Percentiles rank a stretch among this genome's conserved stretches.
These are phyloP conservation scores for Brachystomella parvula DNA, from an alignment of 1,140 invertebrate species.

Conservation along the genomic window DNA sequence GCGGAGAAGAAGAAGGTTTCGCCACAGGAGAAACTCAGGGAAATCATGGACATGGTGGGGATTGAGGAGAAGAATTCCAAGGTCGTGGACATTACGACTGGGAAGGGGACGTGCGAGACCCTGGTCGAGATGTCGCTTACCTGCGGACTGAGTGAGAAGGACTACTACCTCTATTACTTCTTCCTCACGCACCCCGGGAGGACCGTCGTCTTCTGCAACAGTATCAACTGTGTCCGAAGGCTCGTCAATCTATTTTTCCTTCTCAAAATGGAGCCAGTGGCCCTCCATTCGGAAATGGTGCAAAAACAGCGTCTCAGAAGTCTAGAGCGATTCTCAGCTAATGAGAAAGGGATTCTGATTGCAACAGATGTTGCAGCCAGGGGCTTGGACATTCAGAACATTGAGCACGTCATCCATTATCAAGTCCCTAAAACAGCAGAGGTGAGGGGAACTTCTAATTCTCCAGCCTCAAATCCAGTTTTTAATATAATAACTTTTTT, in stretches of 20 bases:
- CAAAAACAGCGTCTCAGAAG: constrained; percentile 91
- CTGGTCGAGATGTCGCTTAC: constrained; percentile 74
- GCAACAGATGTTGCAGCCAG: constrained; percentile 96
- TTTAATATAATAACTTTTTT: too few relatives aligned
- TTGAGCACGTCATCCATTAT: constrained; percentile 95
- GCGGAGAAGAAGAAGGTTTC: constrained; percentile 62
- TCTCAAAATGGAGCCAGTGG: constrained; percentile 67
- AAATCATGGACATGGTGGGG: constrained; percentile 61
- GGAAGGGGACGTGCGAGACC: constrained; percentile 67
- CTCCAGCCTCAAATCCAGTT: too few relatives aligned
- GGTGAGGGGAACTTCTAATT: constrained; percentile 52
- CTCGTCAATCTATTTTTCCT: constrained; percentile 72
- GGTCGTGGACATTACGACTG: constrained; percentile 79
- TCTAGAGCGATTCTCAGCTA: constrained; percentile 80
- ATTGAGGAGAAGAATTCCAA: constrained; percentile 77
- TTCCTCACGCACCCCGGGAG: constrained; percentile 71
- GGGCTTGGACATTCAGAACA: constrained; percentile 87
- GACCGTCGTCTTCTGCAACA: constrained; percentile 95
- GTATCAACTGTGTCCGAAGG: constrained; percentile 82
- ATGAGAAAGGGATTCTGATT: constrained; percentile 66
- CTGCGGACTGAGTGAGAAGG: constrained; percentile 70
- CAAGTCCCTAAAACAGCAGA: constrained; percentile 92
- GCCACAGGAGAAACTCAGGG: constrained; percentile 44
- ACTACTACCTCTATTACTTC: constrained; percentile 90
- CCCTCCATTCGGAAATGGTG: constrained; percentile 89